Conservation (phyloP, 2,113 vertebrate species). For the Anhinga anhinga region DNA sequence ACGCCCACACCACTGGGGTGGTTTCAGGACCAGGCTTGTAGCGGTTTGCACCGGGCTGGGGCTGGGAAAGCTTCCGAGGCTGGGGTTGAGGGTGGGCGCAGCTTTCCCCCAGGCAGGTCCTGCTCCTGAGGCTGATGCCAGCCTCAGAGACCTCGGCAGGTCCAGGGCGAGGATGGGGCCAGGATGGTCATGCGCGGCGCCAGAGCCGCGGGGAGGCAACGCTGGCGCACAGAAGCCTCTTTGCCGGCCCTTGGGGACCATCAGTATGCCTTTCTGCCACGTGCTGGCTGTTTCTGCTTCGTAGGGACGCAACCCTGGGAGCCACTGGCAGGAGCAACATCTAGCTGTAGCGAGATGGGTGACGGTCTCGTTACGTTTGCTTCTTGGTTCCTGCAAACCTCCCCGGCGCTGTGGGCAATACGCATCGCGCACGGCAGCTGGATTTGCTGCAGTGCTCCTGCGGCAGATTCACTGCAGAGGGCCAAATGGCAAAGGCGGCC, state of each 20-base stretch:
- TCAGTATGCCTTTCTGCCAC: rapidly evolving
- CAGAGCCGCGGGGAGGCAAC: neutral
- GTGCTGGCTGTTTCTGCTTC: rapidly evolving
- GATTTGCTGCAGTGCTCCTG: neutral
- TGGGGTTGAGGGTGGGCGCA: neutral
- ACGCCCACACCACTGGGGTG: neutral
- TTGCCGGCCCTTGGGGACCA: neutral
- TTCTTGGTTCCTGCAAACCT: neutral
- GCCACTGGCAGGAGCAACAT: neutral
- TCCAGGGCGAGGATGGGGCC: too few species aligned
- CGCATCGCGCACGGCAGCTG: rapidly evolving
- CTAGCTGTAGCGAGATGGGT: neutral
- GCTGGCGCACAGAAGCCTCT: neutral
- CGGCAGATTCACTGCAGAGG: neutral
- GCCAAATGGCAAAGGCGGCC: neutral
- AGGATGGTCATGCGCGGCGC: neutral
- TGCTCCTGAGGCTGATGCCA: too few species aligned
- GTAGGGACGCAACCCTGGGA: neutral
- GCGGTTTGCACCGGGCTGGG: neutral
- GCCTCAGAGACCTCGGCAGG: neutral
- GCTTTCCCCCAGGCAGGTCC: neutral
- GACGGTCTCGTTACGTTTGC: rapidly evolving
- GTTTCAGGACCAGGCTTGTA: neutral
- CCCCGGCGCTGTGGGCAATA: neutral
- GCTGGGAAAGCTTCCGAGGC: neutral